phyloP scores from a whole-genome alignment of 2,113 vertebrate species.

The Papio anubis region DNA sequence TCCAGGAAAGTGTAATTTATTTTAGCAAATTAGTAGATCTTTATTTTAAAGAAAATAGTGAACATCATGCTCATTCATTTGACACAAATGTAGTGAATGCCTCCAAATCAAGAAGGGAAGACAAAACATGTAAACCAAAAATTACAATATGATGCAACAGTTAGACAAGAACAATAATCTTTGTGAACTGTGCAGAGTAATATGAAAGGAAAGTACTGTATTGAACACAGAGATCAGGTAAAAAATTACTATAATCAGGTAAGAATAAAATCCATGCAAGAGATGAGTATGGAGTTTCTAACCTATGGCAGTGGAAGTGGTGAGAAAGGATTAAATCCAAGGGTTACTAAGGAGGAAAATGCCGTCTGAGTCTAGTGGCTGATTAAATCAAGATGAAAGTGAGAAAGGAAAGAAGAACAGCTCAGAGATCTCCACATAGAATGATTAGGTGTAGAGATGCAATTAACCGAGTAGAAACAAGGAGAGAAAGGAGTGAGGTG shows the following conservation, averaged over 20 bases:
- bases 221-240: not conserved
- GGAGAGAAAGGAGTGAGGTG: not conserved
- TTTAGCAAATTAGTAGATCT: too few relatives aligned
- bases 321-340: not conserved
- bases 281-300: not conserved
- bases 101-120: not conserved
- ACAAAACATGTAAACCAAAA: not conserved
- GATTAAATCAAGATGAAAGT: not conserved
- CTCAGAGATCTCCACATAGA: not conserved
- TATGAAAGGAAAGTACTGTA: not conserved
- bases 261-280: not conserved
- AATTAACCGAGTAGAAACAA: not conserved
- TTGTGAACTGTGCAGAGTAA: not conserved
- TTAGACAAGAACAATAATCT: not conserved
- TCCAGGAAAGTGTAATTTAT: too few relatives aligned
- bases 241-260: not conserved
- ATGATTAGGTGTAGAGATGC: not conserved
- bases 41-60: too few relatives aligned
- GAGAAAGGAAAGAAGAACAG: not conserved
- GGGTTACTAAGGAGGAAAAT: not conserved
- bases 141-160: not conserved
- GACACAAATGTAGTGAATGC: not conserved
- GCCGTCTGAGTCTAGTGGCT: not conserved
- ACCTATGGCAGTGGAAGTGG: not conserved
- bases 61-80: not conserved